Evolutionary conservation across 1,140 invertebrate species (phyloP).

Genomic region (Pseudobourletiella spinata): DNA sequence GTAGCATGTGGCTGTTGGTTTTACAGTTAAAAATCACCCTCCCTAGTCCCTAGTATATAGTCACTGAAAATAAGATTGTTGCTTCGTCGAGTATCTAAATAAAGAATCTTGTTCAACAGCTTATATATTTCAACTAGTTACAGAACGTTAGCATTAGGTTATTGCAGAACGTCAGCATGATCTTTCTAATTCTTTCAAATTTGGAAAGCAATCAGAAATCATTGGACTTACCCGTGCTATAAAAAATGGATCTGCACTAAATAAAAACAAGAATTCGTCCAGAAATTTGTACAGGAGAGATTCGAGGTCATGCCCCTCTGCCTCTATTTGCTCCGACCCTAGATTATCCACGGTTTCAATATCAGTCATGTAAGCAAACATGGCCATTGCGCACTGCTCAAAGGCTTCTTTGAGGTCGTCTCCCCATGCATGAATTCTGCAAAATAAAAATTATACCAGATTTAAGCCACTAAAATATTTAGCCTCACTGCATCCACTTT

Average conservation of each 20-base stretch:
- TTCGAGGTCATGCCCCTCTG: conserved; percentile 74
- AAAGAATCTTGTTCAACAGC: too few species aligned
- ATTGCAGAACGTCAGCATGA: too few species aligned
- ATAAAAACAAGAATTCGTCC: conserved; percentile 88
- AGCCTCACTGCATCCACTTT: neutral
- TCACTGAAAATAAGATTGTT: too few species aligned
- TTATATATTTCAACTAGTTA: too few species aligned
- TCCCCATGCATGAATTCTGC: conserved; percentile 86
- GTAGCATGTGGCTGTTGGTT: too few species aligned
- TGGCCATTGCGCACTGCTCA: conserved; percentile 87
- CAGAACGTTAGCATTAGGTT: too few species aligned
- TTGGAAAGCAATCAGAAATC: too few species aligned
- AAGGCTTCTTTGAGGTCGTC: conserved; percentile 77
- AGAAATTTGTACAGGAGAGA: conserved; percentile 88
- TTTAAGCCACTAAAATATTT: neutral
- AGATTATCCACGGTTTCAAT: conserved; percentile 73
- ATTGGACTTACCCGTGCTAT: conserved; percentile 52
- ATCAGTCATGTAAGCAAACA: conserved; percentile 98
- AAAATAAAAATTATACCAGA: neutral
- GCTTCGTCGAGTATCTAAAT: too few species aligned
- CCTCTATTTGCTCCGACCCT: conserved; percentile 69
- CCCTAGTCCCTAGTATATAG: too few species aligned
- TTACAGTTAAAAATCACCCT: too few species aligned
- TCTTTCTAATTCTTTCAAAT: too few species aligned
- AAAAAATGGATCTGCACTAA: conserved; percentile 79